These are phyloP conservation scores for Amphiprion percula DNA, from an alignment of 2,113 vertebrate genomes.

Conservation along the genomic window DNA sequence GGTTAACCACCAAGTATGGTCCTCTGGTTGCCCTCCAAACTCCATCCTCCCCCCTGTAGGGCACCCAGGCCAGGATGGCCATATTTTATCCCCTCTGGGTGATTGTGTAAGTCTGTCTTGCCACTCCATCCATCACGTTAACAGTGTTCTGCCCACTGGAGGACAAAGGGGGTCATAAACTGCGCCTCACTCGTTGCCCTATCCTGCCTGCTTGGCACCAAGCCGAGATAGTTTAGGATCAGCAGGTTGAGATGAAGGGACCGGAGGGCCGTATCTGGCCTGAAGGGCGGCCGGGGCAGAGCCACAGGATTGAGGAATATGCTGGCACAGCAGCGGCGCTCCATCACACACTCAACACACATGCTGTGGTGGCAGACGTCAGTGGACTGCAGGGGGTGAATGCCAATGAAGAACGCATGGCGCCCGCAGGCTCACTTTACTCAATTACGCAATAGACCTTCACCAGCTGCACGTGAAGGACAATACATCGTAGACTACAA, in stretches of 20 bases:
- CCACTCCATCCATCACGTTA: slow-evolving; percentile 69
- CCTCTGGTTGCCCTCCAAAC: slow-evolving; percentile 60
- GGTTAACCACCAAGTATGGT: slow-evolving; percentile 36
- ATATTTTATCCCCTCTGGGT: slow-evolving; percentile 58
- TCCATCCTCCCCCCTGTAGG: slow-evolving; percentile 10
- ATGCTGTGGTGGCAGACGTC: slow-evolving; percentile 38
- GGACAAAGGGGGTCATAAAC: slow-evolving; percentile 67
- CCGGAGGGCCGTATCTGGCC: slow-evolving; percentile 18
- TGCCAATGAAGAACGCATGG: slow-evolving; percentile 52
- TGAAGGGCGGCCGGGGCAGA: slow-evolving; percentile 66
- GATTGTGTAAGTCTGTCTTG: slow-evolving; percentile 37
- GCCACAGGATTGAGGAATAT: slow-evolving; percentile 68
- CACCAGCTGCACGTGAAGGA: slow-evolving; percentile 72
- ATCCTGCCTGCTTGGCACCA: slow-evolving; percentile 59
- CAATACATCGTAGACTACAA: slow-evolving; percentile 45
- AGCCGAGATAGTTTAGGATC: slow-evolving; percentile 44
- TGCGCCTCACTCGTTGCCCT: slow-evolving; percentile 43
- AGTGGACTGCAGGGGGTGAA: slow-evolving; percentile 30
- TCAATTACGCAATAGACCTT: slow-evolving; percentile 72
- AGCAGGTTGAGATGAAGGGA: slow-evolving; percentile 44
- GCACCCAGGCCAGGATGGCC: neutral
- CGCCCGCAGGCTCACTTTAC: slow-evolving; percentile 39
- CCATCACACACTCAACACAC: slow-evolving; percentile 50
- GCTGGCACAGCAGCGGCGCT: slow-evolving; percentile 74
- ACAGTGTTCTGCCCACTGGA: slow-evolving; percentile 56